These are phyloP conservation scores for Zingel zingel DNA, from an alignment of 2,113 vertebrate species.

Conservation along the genomic window DNA sequence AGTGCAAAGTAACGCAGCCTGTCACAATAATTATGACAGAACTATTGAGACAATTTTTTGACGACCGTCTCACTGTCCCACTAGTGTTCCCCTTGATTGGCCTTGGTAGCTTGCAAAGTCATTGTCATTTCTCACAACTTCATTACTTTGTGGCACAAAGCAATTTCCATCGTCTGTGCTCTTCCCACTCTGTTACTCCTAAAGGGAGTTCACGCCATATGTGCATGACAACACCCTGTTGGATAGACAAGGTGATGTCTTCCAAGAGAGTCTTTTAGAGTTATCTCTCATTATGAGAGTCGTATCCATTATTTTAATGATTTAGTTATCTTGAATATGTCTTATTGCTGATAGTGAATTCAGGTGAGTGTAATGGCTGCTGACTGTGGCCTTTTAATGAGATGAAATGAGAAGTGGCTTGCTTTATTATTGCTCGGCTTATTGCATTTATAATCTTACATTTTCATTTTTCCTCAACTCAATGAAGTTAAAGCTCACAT, in stretches of 20 bases:
- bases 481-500: conserved; percentile 50
- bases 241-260: conserved; percentile 56
- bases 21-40: conserved; percentile 82
- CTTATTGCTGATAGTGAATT: conserved; percentile 12
- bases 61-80: conserved; percentile 62
- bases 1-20: conserved; percentile 64
- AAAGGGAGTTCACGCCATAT: conserved; percentile 77
- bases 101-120: conserved; percentile 78
- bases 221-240: conserved; percentile 76
- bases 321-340: conserved; percentile 6
- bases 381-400: conserved; percentile 29
- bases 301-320: conserved; percentile 32
- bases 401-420: conserved; percentile 27
- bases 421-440: conserved; percentile 32
- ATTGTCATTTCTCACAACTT: conserved; percentile 81
- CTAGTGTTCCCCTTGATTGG: conserved; percentile 75
- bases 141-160: conserved; percentile 80
- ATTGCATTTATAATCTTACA: conserved; percentile 36
- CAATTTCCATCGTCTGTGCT: conserved; percentile 71
- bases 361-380: conserved; percentile 22
- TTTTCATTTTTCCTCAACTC: conserved; percentile 33
- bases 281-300: conserved; percentile 30
- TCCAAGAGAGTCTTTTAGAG: conserved; percentile 33
- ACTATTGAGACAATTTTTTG: conserved; percentile 70
- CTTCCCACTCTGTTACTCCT: conserved; percentile 68